These are phyloP conservation scores for Chrysogorgia sp. DNA, from an alignment of 92 coral and sea anemone genomes.

Conservation along the genomic window DNA sequence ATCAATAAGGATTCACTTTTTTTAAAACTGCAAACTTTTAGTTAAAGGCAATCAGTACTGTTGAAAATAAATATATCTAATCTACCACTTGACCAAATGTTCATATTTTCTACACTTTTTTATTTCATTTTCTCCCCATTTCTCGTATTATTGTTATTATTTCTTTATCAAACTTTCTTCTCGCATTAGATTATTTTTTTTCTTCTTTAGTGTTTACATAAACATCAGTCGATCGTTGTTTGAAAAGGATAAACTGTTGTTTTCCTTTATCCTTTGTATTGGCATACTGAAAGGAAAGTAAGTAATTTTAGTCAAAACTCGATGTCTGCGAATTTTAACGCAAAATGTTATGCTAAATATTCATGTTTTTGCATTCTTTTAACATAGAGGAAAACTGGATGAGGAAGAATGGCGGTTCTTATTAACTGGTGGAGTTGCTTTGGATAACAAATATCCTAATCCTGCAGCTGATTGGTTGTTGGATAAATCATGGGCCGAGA, in stretches of 20 bases:
- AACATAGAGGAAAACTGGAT: conserved; percentile 76
- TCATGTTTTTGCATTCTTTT: not conserved
- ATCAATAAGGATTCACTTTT: too few relatives aligned
- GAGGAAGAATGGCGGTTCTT: conserved; percentile 95
- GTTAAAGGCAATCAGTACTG: too few relatives aligned
- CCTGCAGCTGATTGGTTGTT: conserved; percentile 95
- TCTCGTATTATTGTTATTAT: not conserved
- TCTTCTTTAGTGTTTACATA: conserved; percentile 70
- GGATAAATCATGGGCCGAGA: conserved; percentile 99
- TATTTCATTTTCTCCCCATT: not conserved
- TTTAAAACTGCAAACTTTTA: too few relatives aligned
- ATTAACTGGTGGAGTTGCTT: conserved; percentile 95
- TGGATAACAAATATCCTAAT: conserved; percentile 87
- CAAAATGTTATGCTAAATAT: not conserved
- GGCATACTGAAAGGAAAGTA: conserved; percentile 91
- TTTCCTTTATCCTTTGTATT: conserved; percentile 87
- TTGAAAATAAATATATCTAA: too few relatives aligned
- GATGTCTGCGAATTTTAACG: not conserved
- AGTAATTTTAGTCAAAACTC: not conserved
- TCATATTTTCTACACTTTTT: too few relatives aligned
- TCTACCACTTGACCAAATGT: too few relatives aligned
- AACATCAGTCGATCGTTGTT: conserved; percentile 97
- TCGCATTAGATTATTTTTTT: not conserved
- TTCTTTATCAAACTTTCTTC: not conserved
- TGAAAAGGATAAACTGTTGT: conserved; percentile 93